Conservation (phyloP, 2,113 vertebrate genomes). For the Ophthalmolycus amberensis region DNA sequence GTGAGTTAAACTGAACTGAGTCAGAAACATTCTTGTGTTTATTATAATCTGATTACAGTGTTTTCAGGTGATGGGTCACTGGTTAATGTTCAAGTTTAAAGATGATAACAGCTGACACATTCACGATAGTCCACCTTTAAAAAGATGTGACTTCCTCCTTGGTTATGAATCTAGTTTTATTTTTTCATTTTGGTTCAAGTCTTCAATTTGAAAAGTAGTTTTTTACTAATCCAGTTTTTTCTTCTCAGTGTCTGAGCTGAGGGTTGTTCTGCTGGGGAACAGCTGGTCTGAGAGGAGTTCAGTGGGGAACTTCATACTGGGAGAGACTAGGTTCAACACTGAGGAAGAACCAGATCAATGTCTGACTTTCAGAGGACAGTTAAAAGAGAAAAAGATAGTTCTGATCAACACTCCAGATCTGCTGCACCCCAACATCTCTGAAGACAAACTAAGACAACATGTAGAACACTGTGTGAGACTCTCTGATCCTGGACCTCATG, state of each 20-base stretch:
- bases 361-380: accelerated
- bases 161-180: not conserved
- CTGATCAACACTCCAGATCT: conserved; percentile 38
- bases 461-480: not conserved
- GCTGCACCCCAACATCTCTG: not conserved
- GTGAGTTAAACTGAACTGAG: not conserved
- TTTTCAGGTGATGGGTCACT: not conserved
- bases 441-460: not conserved
- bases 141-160: not conserved
- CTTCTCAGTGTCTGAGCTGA: conserved; percentile 48
- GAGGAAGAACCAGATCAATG: accelerated
- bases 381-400: not conserved
- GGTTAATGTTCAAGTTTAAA: not conserved
- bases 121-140: no score
- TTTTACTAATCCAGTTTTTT: not conserved
- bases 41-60: not conserved
- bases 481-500: conserved; percentile 49
- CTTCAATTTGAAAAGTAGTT: not conserved
- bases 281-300: conserved; percentile 10
- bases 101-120: not conserved
- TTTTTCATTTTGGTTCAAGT: not conserved
- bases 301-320: conserved; percentile 34
- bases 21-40: not conserved
- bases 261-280: conserved; percentile 49
- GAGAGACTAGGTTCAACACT: accelerated